These are phyloP conservation scores for Aldrovandia affinis DNA, from an alignment of 2,797 vertebrate species.

Conservation along the genomic window DNA sequence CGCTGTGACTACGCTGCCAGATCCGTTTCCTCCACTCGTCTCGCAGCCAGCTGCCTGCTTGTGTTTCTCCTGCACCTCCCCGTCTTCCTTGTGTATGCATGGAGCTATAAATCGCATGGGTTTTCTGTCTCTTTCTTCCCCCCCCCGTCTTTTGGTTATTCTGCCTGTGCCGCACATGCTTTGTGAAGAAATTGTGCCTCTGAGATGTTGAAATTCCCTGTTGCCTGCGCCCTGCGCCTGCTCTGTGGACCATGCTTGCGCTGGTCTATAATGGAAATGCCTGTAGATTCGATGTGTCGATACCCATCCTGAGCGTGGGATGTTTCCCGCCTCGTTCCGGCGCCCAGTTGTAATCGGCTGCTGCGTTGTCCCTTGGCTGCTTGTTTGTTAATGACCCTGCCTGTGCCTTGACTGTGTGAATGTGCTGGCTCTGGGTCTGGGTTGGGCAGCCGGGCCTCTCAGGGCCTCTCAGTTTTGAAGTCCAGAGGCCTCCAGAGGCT, in stretches of 20 bases:
- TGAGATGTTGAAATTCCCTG: not conserved
- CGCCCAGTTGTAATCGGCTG: not conserved
- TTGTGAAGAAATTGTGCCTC: not conserved
- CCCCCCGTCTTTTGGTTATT: constrained; percentile 17
- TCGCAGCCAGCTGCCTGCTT: not conserved
- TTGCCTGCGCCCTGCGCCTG: not conserved
- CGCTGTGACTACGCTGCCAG: not conserved
- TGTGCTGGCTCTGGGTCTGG: not conserved
- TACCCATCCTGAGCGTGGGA: not conserved
- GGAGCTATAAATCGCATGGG: not conserved
- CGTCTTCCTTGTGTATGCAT: constrained; percentile 2
- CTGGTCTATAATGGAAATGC: not conserved
- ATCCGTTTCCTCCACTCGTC: not conserved
- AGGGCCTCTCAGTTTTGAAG: not conserved
- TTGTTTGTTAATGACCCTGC: not conserved
- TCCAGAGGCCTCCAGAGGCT: too few relatives aligned
- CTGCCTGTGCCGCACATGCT: constrained; percentile 8
- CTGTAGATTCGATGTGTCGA: not conserved
- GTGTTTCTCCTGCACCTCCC: not conserved
- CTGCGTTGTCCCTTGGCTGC: not conserved
- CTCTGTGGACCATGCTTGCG: not conserved
- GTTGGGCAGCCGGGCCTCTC: not conserved
- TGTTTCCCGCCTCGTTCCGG: not conserved
- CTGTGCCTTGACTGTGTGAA: not conserved
- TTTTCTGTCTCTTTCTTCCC: constrained; percentile 14